These are phyloP conservation scores for Acanthornis magna DNA, from an alignment of 2,797 vertebrate species.

Conservation along the genomic window DNA sequence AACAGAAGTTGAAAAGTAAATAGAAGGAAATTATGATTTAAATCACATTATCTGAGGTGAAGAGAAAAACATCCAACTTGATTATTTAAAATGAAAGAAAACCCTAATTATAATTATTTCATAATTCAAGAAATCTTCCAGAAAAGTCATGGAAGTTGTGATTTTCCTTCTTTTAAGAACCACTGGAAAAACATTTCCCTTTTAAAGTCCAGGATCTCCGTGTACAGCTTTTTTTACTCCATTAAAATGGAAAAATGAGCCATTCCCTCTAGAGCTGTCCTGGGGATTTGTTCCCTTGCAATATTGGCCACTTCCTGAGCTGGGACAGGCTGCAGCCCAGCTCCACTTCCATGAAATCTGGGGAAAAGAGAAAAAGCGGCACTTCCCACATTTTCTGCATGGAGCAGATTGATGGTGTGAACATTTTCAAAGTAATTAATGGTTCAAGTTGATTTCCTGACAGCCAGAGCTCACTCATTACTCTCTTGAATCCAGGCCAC, in stretches of 20 bases:
- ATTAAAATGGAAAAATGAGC: neutral
- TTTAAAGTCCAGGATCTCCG: neutral
- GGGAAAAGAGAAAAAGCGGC: neutral
- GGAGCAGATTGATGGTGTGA: neutral
- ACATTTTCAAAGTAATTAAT: neutral
- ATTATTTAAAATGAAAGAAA: neutral
- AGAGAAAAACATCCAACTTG: neutral
- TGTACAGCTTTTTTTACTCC: neutral
- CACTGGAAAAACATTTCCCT: neutral
- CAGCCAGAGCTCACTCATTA: slow-evolving; percentile 37
- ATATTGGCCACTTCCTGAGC: neutral
- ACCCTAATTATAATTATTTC: neutral
- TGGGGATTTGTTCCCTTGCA: neutral
- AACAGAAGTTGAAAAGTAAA: neutral
- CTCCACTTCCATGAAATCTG: neutral
- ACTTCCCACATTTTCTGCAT: neutral
- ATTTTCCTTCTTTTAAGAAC: neutral
- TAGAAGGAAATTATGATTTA: neutral
- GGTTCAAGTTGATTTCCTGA: neutral
- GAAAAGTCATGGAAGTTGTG: neutral
- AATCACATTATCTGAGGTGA: neutral
- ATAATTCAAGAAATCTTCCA: neutral
- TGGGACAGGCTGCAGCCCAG: neutral
- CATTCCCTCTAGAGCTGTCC: neutral
- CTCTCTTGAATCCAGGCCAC: slow-evolving; percentile 46